Evolutionary conservation across 2,797 vertebrate genomes (phyloP), one percentile per base, ranked within the genome.

Genomic region (Chromobotia macracanthus): DNA sequence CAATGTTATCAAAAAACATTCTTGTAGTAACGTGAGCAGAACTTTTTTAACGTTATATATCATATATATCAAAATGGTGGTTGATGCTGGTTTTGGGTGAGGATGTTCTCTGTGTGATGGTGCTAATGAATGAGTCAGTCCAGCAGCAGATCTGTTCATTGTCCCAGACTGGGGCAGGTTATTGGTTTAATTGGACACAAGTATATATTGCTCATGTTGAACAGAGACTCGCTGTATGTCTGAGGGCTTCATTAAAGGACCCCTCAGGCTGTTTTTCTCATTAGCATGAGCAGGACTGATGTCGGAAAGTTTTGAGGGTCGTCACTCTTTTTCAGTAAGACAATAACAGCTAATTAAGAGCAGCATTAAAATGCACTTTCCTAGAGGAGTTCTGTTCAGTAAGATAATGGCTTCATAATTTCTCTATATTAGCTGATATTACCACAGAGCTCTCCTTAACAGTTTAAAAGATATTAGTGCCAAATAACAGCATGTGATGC

Each of bases 361-460:
- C 35, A 58, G 10, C 18, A 2, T n/a, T 7, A 12, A 16, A 16
- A 41, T 51, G n/a, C 5, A 48, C 1, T 8, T 65, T 38, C 1
- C 50, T 55, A 53, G 35, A 31, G 61, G 5, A 66, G 19, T 23
- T 66, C 1, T 55, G 7, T 38, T 55, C 11, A 55, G 11, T 2
- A 38, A 31, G 51, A 71, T 21, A 41, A 71, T 71, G 28, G 10
- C 23, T 55, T 15, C 1, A 50, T 75, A n/a, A 75, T 53, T 44
- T 66, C 10, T n/a, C 15, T 23, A 2, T 8, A 41, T 25, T 55
- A 19, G 51, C 6, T 21, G 44, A 35, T 50, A 10, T 31, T 21
- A 50, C 16, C 41, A 19, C 9, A 56, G 9, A 16, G 21, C 53
- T 56, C 1, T 23, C 19, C 21, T 56, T 3, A 23, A 9, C 41